Evolutionary conservation across 2,113 vertebrate species (phyloP).

Genomic region (Percopsis transmontana): DNA sequence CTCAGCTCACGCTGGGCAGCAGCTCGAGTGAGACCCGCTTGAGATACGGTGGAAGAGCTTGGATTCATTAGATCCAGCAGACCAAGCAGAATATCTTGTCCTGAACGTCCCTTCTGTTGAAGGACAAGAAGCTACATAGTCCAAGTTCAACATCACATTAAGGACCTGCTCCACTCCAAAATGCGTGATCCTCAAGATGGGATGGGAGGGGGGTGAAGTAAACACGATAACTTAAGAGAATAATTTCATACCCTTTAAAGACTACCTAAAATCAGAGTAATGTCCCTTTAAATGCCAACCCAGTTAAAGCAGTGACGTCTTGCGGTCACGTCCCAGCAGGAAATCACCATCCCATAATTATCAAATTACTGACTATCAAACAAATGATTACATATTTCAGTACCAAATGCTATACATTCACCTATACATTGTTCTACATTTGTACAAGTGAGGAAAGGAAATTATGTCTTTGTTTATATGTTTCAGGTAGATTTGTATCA

Average conservation of each 20-base stretch:
- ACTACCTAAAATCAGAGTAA: conserved; percentile 24
- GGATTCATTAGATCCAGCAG: too few relatives aligned
- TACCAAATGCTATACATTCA: conserved; percentile 23
- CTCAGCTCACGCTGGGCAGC: too few relatives aligned
- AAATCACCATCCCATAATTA: conserved; percentile 26
- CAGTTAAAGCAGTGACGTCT: background rate
- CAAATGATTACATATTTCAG: conserved; percentile 19
- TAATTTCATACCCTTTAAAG: background rate
- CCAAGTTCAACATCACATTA: background rate
- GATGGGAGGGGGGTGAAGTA: conserved; percentile 5
- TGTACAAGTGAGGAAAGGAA: conserved; percentile 22
- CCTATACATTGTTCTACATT: conserved; percentile 26
- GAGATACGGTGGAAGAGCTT: too few relatives aligned
- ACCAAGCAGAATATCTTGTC: too few relatives aligned
- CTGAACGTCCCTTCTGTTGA: too few relatives aligned
- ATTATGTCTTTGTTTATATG: conserved; percentile 22
- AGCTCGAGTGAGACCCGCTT: too few relatives aligned
- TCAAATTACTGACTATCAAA: conserved; percentile 38
- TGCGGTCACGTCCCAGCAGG: conserved; percentile 1
- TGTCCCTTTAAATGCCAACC: conserved; percentile 57
- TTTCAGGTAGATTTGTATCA: conserved; percentile 24
- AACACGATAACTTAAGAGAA: background rate
- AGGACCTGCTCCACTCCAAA: background rate
- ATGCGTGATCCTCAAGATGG: conserved; percentile 10
- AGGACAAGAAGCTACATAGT: too few relatives aligned